Evolutionary conservation across 1,140 invertebrate genomes (phyloP).

Genomic region (Mizuhopecten yessoensis): DNA sequence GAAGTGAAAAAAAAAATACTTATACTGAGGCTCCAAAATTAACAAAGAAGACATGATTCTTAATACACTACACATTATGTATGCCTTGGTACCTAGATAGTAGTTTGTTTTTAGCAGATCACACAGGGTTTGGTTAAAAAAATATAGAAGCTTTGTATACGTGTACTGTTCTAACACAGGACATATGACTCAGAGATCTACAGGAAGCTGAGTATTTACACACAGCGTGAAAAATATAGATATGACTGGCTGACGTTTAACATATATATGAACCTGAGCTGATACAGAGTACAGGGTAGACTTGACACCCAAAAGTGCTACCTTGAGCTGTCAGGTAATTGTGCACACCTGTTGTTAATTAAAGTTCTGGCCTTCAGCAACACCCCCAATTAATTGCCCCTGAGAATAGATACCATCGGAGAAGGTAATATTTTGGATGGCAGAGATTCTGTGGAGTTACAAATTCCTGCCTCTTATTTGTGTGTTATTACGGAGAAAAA

Average conservation of each 20-base stretch:
- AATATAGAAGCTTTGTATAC: too few species aligned
- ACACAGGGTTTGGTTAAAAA: too few species aligned
- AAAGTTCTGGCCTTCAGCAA: background rate
- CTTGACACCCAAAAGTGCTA: background rate
- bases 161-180: too few species aligned
- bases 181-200: background rate
- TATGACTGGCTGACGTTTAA: background rate
- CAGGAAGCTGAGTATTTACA: background rate
- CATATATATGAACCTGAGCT: background rate
- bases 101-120: too few species aligned
- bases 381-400: background rate
- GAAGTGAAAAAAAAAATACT: too few species aligned
- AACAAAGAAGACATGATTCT: too few species aligned
- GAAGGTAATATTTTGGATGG: background rate
- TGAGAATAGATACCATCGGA: background rate
- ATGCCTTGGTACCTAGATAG: too few species aligned
- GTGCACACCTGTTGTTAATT: conserved; percentile 24
- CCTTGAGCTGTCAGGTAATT: conserved; percentile 32
- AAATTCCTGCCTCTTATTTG: background rate
- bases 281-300: background rate
- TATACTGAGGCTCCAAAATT: too few species aligned
- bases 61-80: too few species aligned
- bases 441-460: background rate
- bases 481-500: background rate
- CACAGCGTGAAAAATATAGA: background rate